Conservation (phyloP, 2,888 invertebrate species). For the Andrena trimmerana region DNA sequence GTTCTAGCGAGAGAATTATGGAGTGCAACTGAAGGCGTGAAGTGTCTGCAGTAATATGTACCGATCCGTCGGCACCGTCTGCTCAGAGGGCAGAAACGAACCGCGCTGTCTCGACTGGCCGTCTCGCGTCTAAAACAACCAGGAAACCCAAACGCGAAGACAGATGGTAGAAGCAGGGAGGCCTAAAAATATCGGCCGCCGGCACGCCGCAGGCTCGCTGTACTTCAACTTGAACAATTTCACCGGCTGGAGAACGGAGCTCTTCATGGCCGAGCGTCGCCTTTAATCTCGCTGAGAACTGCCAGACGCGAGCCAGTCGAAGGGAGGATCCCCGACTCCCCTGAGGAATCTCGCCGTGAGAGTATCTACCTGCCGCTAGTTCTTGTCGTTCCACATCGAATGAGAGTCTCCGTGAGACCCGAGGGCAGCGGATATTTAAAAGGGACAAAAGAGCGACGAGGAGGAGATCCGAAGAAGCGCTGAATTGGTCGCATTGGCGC, state of each 20-base stretch:
- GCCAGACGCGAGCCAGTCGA: constrained; percentile 5
- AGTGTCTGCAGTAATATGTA: constrained; percentile 26
- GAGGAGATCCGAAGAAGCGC: neutral
- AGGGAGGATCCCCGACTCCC: constrained; percentile 11
- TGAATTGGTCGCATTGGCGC: neutral
- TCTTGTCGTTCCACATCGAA: neutral
- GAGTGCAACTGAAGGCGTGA: constrained; percentile 14
- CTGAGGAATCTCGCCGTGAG: neutral
- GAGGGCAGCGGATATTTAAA: neutral
- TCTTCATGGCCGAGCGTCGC: constrained; percentile 23
- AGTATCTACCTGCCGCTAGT: neutral
- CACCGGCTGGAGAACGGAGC: constrained; percentile 62
- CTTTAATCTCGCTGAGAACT: constrained; percentile 36
- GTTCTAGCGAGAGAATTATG: constrained; percentile 15
- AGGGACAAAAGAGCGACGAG: neutral
- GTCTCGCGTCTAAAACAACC: constrained; percentile 60
- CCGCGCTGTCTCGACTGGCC: constrained; percentile 48
- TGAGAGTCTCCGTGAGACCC: neutral
- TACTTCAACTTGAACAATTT: constrained; percentile 58
- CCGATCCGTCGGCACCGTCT: constrained; percentile 19
- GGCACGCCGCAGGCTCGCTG: constrained; percentile 49
- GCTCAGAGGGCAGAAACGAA: constrained; percentile 3
- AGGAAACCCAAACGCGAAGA: constrained; percentile 69
- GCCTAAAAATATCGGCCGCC: constrained; percentile 71
- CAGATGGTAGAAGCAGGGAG: constrained; percentile 66